These are phyloP conservation scores for Danionella cerebrum DNA, from an alignment of 2,113 vertebrate genomes.

Conservation along the genomic window DNA sequence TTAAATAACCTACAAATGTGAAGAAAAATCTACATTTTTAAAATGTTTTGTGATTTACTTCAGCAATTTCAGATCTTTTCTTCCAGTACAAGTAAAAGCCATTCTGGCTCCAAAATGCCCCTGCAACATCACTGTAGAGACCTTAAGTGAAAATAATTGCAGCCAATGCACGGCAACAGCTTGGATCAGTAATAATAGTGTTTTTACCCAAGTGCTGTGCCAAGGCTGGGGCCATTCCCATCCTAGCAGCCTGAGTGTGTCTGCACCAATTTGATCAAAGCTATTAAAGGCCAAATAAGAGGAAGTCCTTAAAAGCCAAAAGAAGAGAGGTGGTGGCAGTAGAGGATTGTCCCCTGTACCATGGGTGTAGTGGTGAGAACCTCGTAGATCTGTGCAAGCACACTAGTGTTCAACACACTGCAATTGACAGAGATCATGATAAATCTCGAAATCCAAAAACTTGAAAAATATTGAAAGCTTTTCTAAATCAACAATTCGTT, in stretches of 20 bases:
- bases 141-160: constrained; percentile 40
- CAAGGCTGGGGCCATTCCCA: constrained; percentile 30
- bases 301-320: constrained; percentile 35
- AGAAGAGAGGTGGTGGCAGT: constrained; percentile 21
- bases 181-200: constrained; percentile 34
- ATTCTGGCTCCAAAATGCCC: constrained; percentile 20
- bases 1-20: too few species aligned
- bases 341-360: neutral
- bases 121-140: constrained; percentile 18
- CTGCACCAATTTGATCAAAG: constrained; percentile 44
- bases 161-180: constrained; percentile 28
- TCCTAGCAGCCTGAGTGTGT: constrained; percentile 25
- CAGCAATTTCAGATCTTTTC: neutral
- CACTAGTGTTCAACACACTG: too few species aligned
- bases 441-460: too few species aligned
- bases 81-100: constrained; percentile 16
- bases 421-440: too few species aligned
- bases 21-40: too few species aligned
- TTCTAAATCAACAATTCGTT: too few species aligned
- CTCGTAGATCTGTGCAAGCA: too few species aligned
- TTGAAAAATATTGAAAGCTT: too few species aligned
- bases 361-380: neutral
- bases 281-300: constrained; percentile 42
- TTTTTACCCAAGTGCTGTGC: constrained; percentile 28
- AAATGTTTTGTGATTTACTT: too few species aligned